phyloP scores from a whole-genome alignment of 2,888 invertebrate genomes.

The Plebejus melissa region DNA sequence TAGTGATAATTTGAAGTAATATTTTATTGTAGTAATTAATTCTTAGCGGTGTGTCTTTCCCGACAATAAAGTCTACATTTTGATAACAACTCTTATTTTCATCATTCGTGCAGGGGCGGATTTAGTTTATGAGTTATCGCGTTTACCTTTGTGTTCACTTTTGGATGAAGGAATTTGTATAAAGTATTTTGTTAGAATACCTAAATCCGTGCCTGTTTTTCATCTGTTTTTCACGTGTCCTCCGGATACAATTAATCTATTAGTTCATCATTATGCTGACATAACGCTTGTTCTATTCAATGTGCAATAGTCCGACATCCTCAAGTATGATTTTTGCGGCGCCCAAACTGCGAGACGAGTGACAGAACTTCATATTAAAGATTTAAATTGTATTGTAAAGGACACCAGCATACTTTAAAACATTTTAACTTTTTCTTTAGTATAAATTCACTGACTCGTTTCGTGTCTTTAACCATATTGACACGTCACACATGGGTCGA shows the following conservation, averaged over 20 bases:
- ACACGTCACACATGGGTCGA: neutral
- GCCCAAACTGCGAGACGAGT: neutral
- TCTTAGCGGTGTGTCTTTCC: constrained; percentile 18
- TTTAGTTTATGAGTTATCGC: neutral
- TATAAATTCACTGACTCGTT: neutral
- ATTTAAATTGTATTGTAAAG: neutral
- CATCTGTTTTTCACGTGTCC: neutral
- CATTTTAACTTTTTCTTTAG: neutral
- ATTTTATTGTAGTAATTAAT: constrained; percentile 22
- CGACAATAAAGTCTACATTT: constrained; percentile 20
- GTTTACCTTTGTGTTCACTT: neutral
- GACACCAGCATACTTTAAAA: neutral
- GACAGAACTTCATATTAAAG: neutral
- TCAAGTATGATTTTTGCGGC: constrained; percentile 1
- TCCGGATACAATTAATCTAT: neutral
- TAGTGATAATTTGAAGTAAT: constrained; percentile 25
- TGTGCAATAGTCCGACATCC: constrained; percentile 3
- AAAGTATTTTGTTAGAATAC: neutral
- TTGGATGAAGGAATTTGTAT: neutral
- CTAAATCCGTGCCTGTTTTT: constrained; percentile 7
- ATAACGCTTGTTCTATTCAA: neutral
- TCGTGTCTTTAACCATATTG: neutral
- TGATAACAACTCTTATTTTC: constrained; percentile 15
- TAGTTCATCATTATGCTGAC: neutral
- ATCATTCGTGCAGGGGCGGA: constrained; percentile 19